Conservation (phyloP, 2,113 vertebrate genomes). For the Cranoglanis bouderius region DNA sequence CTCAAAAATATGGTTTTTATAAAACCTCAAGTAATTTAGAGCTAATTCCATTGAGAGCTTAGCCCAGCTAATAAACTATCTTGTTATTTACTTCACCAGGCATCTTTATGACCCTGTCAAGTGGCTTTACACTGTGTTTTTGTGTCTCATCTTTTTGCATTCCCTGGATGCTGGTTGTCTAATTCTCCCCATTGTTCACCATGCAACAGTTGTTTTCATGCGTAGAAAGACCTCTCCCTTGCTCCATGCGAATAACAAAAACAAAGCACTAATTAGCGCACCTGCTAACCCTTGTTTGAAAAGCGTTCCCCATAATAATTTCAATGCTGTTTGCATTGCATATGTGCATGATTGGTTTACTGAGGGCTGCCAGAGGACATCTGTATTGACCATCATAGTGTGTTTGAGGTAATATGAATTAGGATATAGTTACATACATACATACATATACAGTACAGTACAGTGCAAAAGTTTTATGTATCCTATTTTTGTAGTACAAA, state of each 20-base stretch:
- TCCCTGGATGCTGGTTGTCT: constrained; percentile 41
- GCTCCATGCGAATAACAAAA: constrained; percentile 21
- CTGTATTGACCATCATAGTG: not conserved
- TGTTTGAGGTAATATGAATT: not conserved
- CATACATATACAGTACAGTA: too few relatives aligned
- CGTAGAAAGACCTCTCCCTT: constrained; percentile 10
- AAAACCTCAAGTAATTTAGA: constrained; percentile 8
- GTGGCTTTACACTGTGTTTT: not conserved
- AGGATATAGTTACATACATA: not conserved
- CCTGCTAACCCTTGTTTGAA: constrained; percentile 27
- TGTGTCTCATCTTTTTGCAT: constrained; percentile 17
- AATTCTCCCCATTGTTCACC: constrained; percentile 24
- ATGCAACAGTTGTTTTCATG: constrained; percentile 16
- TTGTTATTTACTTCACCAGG: constrained; percentile 22
- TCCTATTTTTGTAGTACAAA: too few relatives aligned
- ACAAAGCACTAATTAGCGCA: constrained; percentile 37
- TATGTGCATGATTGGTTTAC: not conserved
- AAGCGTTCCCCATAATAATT: not conserved
- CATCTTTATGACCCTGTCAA: constrained; percentile 26
- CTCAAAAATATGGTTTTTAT: not conserved
- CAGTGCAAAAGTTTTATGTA: too few relatives aligned
- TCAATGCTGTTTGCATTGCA: constrained; percentile 7
- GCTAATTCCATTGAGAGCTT: constrained; percentile 18
- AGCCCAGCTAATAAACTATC: constrained; percentile 9
- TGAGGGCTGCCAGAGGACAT: not conserved